Base-by-base conservation (phyloP, 2,113 vertebrate genomes). In the Gila orcuttii region DNA sequence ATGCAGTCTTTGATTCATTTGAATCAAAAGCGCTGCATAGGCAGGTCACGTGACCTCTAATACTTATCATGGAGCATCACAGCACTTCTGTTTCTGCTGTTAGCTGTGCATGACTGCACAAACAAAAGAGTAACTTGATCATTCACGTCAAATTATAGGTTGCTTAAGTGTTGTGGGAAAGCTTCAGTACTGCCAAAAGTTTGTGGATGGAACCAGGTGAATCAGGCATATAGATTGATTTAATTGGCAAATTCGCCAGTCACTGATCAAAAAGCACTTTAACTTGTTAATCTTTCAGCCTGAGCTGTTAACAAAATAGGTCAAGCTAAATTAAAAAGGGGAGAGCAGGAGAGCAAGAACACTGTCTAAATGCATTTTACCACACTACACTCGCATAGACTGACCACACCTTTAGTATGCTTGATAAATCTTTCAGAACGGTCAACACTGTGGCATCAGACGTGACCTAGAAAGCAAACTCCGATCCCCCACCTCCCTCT, bases 291-390 rank as follows among this genome's bases (percentile, higher is more conserved):
- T 93, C 92, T 90, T 93, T 93, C 68, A 66, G 89, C 91, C 90
- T 93, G 89, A 92, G 90, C 90, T 90, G 89, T 89, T 91, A 60
- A 79, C 84, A 90, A 94, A 94, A 91, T 94, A 93, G 93, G 92
- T 93, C 92, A 94, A 88, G 87, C 90, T 90, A 79, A 92, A 93
- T 93, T 92, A 87, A 92, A 91, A 75, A 88, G 57, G 87, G 2
- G n/a, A 15, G 59, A 79, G 42, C 79, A 74, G 78, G 78, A 64
- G 39, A 33, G 42, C 75, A 19, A 19, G 66, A 60, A 59, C 57
- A 82, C 75, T 71, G 86, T 90, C 74, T 45, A 25, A 87, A 81
- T 47, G 33, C 21, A 31, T 88, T 93, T 91, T 89, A 33, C 52
- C 39, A 50, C 60, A 5, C 6, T n/a, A 47, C 68, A 66, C 69